These are phyloP conservation scores for Gambelia wislizenii DNA, from an alignment of 2,797 vertebrate species.

Conservation along the genomic window DNA sequence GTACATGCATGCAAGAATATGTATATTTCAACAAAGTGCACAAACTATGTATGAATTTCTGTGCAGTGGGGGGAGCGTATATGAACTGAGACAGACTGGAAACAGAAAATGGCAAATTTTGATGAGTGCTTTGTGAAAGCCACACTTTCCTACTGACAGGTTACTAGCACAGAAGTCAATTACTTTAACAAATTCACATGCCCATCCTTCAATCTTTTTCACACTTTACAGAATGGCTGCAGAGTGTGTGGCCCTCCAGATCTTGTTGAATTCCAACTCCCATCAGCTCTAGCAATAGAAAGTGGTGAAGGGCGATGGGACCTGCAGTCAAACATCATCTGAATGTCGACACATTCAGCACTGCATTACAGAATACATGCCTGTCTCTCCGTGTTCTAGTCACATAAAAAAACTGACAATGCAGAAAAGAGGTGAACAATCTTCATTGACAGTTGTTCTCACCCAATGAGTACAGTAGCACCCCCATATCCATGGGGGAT, in stretches of 20 bases:
- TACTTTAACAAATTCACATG: neutral
- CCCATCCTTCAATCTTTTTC: neutral
- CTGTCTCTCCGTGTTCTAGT: neutral
- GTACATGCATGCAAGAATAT: no score
- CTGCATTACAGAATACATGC: no score
- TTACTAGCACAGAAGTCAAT: neutral
- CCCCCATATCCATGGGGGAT: no score
- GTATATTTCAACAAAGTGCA: no score
- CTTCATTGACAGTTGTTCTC: neutral
- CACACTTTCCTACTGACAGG: neutral
- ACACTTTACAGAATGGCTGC: neutral
- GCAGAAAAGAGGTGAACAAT: neutral
- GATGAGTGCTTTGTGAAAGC: no score
- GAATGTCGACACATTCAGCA: no score
- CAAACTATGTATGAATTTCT: no score
- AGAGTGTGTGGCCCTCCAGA: neutral
- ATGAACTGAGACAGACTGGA: no score
- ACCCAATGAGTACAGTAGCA: neutral
- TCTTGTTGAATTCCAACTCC: neutral
- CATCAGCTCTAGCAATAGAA: neutral
- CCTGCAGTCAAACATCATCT: no score
- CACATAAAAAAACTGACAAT: neutral
- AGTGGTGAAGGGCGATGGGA: no score
- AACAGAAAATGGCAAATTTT: no score
- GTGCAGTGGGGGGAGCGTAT: no score